These are phyloP conservation scores for Cremastobaeus sp. DNA, from an alignment of 2,888 invertebrate genomes.

Conservation along the genomic window DNA sequence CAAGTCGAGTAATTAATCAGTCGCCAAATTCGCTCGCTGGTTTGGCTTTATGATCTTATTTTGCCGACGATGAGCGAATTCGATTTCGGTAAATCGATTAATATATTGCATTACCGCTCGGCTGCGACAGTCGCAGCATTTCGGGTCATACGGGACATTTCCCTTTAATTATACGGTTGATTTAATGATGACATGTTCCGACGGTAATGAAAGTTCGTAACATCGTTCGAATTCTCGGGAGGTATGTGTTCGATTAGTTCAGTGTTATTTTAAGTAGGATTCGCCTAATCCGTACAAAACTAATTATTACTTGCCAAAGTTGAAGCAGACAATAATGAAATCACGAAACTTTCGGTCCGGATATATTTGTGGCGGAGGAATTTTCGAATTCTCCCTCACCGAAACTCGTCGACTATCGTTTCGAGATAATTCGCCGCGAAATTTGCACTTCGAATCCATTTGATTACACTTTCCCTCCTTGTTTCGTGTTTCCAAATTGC, in stretches of 20 bases:
- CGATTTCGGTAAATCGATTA: conserved; percentile 13
- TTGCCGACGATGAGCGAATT: neutral
- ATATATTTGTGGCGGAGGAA: conserved; percentile 23
- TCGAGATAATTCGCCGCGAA: neutral
- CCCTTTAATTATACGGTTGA: conserved; percentile 50
- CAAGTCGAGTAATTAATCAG: too few species aligned
- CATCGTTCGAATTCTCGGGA: conserved; percentile 45
- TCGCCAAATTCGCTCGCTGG: too few species aligned
- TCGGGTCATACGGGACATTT: conserved; percentile 37
- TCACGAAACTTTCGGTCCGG: conserved; percentile 30
- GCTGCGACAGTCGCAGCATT: too few species aligned
- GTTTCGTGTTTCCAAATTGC: too few species aligned
- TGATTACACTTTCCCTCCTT: neutral
- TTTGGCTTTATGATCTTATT: conserved; percentile 12
- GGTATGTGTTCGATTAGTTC: conserved; percentile 53
- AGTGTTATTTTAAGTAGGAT: conserved; percentile 51
- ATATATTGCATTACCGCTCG: conserved; percentile 1
- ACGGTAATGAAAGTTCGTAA: conserved; percentile 56
- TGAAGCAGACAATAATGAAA: conserved; percentile 54
- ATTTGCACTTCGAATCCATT: neutral
- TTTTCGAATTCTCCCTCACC: conserved; percentile 12
- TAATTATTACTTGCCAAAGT: conserved; percentile 50
- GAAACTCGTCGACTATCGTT: neutral
- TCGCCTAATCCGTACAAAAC: conserved; percentile 54
- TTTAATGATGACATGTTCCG: conserved; percentile 51